phyloP scores from a whole-genome alignment of 2,888 invertebrate species.

The Hemistola chrysoprasaria region DNA sequence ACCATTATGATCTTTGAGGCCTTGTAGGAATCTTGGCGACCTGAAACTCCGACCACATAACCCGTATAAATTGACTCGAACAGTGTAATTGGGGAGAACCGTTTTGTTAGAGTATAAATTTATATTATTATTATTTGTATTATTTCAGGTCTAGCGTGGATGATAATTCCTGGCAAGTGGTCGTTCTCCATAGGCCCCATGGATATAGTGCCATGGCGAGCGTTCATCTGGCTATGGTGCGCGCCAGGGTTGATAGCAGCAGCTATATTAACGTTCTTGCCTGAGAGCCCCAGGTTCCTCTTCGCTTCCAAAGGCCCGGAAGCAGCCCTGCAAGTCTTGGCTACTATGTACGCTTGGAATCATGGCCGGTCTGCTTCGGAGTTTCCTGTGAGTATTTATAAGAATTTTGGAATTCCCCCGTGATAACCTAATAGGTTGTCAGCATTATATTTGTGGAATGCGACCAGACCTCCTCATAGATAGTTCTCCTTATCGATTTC shows the following conservation, averaged over 20 bases:
- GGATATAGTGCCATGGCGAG: conserved; percentile 87
- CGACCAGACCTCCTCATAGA: no score
- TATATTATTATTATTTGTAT: no score
- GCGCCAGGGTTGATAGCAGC: conserved; percentile 85
- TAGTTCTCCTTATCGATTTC: no score
- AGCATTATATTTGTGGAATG: no score
- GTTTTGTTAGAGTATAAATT: no score
- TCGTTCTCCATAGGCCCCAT: conserved; percentile 64
- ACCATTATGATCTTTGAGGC: no score
- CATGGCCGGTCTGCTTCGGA: conserved; percentile 42
- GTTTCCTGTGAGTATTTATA: conserved; percentile 66
- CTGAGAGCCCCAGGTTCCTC: conserved; percentile 90
- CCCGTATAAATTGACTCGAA: no score
- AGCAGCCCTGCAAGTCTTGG: conserved; percentile 83
- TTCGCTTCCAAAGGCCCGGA: conserved; percentile 83
- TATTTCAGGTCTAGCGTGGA: conserved; percentile 85
- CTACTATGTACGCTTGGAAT: conserved; percentile 81
- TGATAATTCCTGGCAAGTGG: conserved; percentile 84
- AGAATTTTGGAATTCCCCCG: background rate
- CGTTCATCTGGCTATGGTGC: conserved; percentile 85
- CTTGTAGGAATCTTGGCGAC: no score
- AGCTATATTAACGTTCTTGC: conserved; percentile 79
- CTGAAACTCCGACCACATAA: no score
- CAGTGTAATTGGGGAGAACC: no score
- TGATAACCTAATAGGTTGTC: no score